Conservation (phyloP, 2,888 invertebrate genomes). For the Tanytarsus gracilentus region DNA sequence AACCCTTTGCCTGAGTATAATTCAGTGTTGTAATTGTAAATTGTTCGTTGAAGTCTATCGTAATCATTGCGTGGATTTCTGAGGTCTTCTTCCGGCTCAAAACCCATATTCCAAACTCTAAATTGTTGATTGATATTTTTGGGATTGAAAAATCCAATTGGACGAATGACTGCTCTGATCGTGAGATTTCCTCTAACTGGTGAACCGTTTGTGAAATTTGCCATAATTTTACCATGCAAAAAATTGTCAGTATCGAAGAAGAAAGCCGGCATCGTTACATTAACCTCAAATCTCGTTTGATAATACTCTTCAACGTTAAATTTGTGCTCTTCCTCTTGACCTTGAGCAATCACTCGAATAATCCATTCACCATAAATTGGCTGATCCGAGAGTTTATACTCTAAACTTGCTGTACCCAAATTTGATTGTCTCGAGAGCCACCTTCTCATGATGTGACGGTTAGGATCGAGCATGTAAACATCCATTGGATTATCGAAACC, state of each 20-base stretch:
- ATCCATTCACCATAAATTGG: constrained; percentile 89
- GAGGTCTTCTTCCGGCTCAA: constrained; percentile 33
- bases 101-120: constrained; percentile 40
- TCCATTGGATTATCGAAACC: constrained; percentile 87
- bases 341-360: constrained; percentile 78
- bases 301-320: constrained; percentile 92
- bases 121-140: constrained; percentile 48
- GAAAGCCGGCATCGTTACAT: constrained; percentile 92
- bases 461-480: constrained; percentile 85
- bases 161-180: constrained; percentile 65
- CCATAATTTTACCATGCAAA: constrained; percentile 79
- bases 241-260: constrained; percentile 79
- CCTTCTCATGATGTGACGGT: constrained; percentile 75
- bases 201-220: constrained; percentile 91
- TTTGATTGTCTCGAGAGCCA: constrained; percentile 92
- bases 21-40: constrained; percentile 24
- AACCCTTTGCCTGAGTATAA: constrained; percentile 19
- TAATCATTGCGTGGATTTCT: constrained; percentile 29
- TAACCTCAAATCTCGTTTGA: constrained; percentile 86
- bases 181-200: constrained; percentile 86
- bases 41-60: constrained; percentile 4
- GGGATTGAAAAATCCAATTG: constrained; percentile 54
- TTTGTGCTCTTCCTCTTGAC: constrained; percentile 74
- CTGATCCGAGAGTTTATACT: constrained; percentile 83
- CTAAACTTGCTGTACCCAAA: constrained; percentile 85